phyloP scores from a whole-genome alignment of 37 sponge, comb jelly and placozoan species.

The Chondrosia reniformis region DNA sequence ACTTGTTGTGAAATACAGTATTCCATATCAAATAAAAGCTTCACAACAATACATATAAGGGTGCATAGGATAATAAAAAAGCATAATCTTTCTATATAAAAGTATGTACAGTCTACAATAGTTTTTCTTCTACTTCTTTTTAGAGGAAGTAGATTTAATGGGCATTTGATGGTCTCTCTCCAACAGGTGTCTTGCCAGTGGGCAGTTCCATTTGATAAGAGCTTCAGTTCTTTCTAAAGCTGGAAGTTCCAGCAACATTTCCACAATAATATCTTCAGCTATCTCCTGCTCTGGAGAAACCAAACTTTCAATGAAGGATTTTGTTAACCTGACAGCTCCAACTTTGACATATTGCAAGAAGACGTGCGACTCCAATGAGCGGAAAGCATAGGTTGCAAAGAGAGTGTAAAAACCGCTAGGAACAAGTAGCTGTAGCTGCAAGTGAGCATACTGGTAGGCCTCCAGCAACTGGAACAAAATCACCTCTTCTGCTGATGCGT shows the following conservation, averaged over 20 bases:
- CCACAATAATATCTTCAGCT: not conserved
- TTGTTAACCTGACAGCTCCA: not conserved
- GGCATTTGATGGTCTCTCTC: no score
- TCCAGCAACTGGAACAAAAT: constrained; percentile 8
- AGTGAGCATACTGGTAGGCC: not conserved
- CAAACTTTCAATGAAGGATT: not conserved
- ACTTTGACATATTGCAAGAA: constrained; percentile 3
- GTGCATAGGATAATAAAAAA: no score
- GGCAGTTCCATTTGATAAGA: not conserved
- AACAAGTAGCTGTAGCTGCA: not conserved
- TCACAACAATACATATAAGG: no score
- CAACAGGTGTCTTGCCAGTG: not conserved
- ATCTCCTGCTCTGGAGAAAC: not conserved
- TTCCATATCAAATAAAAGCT: no score
- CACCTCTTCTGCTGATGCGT: not conserved
- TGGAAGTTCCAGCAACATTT: not conserved
- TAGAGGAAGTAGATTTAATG: no score
- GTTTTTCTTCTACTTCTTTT: no score
- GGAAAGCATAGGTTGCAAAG: not conserved
- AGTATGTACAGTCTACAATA: no score
- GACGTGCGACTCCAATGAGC: not conserved
- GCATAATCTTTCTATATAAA: no score
- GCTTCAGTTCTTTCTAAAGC: no score
- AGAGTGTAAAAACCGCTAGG: constrained; percentile 9
- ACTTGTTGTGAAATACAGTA: no score